Evolutionary conservation across 1,140 invertebrate species (phyloP), one percentile per base, ranked within the genome.

Genomic region (Drosophila bifasciata): DNA sequence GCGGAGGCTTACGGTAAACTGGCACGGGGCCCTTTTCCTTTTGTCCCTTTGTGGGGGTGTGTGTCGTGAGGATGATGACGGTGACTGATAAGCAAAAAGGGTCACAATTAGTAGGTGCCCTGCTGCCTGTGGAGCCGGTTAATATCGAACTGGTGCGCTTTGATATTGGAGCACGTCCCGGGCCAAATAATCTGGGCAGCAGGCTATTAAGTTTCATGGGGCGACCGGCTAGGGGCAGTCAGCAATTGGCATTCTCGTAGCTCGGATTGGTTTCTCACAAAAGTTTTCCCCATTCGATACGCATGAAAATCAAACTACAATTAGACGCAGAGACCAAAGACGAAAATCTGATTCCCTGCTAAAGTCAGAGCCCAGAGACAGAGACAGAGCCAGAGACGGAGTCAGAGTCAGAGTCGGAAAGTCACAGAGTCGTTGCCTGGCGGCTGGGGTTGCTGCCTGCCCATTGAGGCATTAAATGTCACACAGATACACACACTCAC

Each of bases 271-370:
- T 55, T 59, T 11, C 44, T 60, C 68, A 15, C 45, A 49, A 41
- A 74, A 61, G 69, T 71, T 85, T 71, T 55, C n/a, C 56, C n/a
- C 81, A 77, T 88, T 86, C 83, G 78, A 83, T 88, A 78, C 84
- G 83, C 66, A 78, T 78, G 71, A 74, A 88, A 86, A 86, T 86
- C 83, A 86, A 86, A 86, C 78, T 78, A 86, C 83, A 86, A 86
- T 86, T 86, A 86, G 75, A 73, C 72, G 49, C 78, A 88, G 80
- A 71, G 46, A 56, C 72, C 48, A 25, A 46, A 44, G 70, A 56
- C 53, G 50, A 40, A 36, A 59, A 46, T 55, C 48, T 68, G 36
- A 68, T 5, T 23, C 62, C 21, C 17, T 15, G 64, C 58, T 21
- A 70, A 48, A 58, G 41, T 15, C 39, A 16, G 15, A 28, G 28